Conservation (phyloP, 1,140 invertebrate species). For the Pteromalus puparum region DNA sequence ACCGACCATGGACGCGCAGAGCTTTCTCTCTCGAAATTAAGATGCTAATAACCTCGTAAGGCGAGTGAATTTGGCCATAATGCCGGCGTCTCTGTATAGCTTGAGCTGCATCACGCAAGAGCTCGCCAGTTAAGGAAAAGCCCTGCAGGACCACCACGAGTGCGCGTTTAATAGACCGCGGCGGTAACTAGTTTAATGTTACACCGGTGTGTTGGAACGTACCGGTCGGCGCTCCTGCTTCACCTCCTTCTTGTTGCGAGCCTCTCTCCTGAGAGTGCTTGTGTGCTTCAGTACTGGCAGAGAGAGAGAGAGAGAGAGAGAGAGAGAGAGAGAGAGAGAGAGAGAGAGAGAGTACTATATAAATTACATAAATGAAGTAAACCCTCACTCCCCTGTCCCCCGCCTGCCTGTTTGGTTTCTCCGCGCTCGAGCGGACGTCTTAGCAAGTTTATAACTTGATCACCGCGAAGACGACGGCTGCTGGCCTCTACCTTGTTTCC, state of each 20-base stretch:
- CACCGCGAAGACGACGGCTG: slow-evolving; percentile 49
- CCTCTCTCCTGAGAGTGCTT: slow-evolving; percentile 35
- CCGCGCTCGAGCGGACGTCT: slow-evolving; percentile 63
- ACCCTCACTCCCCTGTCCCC: slow-evolving; percentile 41
- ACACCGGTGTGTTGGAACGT: slow-evolving; percentile 62
- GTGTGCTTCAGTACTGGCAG: slow-evolving; percentile 53
- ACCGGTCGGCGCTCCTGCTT: neutral
- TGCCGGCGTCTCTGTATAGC: neutral
- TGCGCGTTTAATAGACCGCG: slow-evolving; percentile 58
- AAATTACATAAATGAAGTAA: slow-evolving; percentile 72
- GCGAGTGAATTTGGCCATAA: neutral
- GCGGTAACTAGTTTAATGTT: slow-evolving; percentile 67
- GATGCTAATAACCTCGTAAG: neutral
- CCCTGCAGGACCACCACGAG: slow-evolving; percentile 20
- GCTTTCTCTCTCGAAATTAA: no score
- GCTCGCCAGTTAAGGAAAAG: neutral
- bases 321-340: no score
- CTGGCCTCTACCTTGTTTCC: neutral
- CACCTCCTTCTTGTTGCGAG: neutral
- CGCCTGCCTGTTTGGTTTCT: slow-evolving; percentile 17
- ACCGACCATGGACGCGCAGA: no score
- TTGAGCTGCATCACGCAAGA: neutral
- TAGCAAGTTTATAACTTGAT: slow-evolving; percentile 70
- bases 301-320: no score
- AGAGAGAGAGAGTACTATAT: slow-evolving; percentile 65